A percentile compares a stretch with the other conserved stretches of the same genome.
Conservation (phyloP, 2,797 vertebrate species). For the Sparidentex hasta region DNA sequence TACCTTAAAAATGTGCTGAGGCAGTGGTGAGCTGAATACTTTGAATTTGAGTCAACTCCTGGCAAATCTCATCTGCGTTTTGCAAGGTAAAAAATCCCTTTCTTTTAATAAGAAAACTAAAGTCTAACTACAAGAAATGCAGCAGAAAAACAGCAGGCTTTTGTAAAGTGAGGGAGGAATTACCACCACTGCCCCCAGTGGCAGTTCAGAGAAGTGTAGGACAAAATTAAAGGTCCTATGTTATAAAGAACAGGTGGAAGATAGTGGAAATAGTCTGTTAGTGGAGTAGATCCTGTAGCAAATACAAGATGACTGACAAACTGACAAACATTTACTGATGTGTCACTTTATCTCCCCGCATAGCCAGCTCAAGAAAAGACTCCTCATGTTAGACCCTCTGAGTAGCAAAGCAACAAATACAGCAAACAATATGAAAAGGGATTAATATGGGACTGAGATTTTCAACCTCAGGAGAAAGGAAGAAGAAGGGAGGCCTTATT, state of each 20-base stretch:
- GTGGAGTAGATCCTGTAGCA: conserved; percentile 2
- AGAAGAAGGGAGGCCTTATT: conserved; percentile 46
- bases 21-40: background rate
- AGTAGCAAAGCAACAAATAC: background rate
- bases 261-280: background rate
- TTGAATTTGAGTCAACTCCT: background rate
- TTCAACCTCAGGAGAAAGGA: background rate
- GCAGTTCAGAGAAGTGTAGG: background rate
- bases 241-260: conserved; percentile 12
- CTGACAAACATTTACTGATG: background rate
- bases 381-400: background rate
- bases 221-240: background rate
- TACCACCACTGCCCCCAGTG: background rate
- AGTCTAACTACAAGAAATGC: background rate
- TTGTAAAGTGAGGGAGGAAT: background rate
- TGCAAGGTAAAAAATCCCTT: background rate
- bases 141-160: background rate
- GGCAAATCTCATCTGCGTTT: background rate
- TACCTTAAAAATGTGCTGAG: background rate
- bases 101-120: background rate
- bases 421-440: conserved; percentile 10
- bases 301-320: conserved; percentile 2
- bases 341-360: background rate
- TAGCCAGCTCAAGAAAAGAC: background rate
- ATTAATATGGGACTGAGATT: background rate